Evolutionary conservation across 2,888 invertebrate species (phyloP), one percentile per base, ranked within the genome.

Genomic region (Lepetodrilus schrolli): DNA sequence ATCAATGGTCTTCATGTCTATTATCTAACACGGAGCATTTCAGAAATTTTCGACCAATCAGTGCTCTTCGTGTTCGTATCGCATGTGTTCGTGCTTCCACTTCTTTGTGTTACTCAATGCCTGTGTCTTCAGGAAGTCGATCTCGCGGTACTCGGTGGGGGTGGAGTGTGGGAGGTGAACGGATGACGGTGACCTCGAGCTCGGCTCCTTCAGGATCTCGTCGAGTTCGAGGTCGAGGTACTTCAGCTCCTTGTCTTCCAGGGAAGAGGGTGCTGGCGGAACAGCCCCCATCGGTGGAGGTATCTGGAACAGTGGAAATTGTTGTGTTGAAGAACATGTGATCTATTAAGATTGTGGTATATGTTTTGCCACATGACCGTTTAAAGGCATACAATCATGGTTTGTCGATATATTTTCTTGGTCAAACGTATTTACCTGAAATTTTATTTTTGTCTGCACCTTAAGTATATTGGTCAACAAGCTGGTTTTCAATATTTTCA

Each of bases 91-190:
- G 30, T 79, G 71, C 47, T 75, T 78, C 58, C 65, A 80, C 65
- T 82, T 82, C 72, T 84, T 86, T 10, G 83, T 80, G 66, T 95
- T 94, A 90, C 95, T 96, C 87, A 98, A 96, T 4, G 97, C 97
- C 89, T 96, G 94, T 0, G 97, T 98, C 92, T 96, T 97, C 70
- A 96, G 92, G 92, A 97, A 97, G 91, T 98, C 97, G 0, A 98
- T 96, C 0, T 95, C 95, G 90, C 96, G 96, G 91, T 97, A 97
- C 7, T 95, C 95, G 0, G 95, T 91, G 84, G 89, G 87, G 0
- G 87, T 74, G 21, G 79, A 75, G n/a, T 77, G 76, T 7, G 77
- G 74, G 5, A 70, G 38, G 51, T 74, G 73, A 5, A 72, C 71
- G 30, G 72, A 69, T 73, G 58, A 20, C 66, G 72, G 21, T 74